Base-by-base conservation (phyloP, 2,797 vertebrate species). In the Chiroxiphia lanceolata region DNA sequence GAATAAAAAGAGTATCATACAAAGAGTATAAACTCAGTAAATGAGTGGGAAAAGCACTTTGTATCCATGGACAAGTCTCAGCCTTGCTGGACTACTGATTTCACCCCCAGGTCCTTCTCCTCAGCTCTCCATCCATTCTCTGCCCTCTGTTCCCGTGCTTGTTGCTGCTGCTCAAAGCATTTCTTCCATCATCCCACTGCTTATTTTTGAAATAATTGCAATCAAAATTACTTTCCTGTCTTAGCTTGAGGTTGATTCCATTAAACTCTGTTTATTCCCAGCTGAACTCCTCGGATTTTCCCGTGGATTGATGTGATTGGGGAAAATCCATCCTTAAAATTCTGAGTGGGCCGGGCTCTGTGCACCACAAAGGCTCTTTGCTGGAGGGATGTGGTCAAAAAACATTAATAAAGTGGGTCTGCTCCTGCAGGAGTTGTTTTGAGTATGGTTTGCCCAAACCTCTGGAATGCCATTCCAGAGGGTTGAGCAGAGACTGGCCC, bases 401-500 rank as follows among this genome's bases (percentile, higher is more conserved):
- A 78, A 20, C 40, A 31, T 44, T 6, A 33, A 40, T 17, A 6
- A 60, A 83, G 21, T 0, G 13, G 45, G 34, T 61, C 67, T 92
- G 75, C 75, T 74, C 33, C 75, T 42, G 22, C 26, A 76, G 59
- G 78, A 19, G n/a, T 11, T 72, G 59, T 33, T 91, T 40, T 29
- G 50, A 27, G 31, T 9, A 12, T 7, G 54, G 61, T 68, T 86
- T 83, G 56, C 34, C 54, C 38, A 69, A 68, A 74, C 44, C 64
- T 67, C 27, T 57, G 59, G 78, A 79, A 93, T 91, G 79, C 21
- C 53, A 60, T 93, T 93, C 63, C 48, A 23, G 40, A 71, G 68
- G 83, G 68, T 89, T 67, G 45, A 83, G 64, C 57, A 53, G 65
- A 93, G 90, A 89, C 95, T 70, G 90, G 54, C 51, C 26, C 82